A percentile compares a stretch with the other conserved stretches of the same genome.
phyloP scores from a whole-genome alignment of 2,888 invertebrate species.

The Mesoligia furuncula region DNA sequence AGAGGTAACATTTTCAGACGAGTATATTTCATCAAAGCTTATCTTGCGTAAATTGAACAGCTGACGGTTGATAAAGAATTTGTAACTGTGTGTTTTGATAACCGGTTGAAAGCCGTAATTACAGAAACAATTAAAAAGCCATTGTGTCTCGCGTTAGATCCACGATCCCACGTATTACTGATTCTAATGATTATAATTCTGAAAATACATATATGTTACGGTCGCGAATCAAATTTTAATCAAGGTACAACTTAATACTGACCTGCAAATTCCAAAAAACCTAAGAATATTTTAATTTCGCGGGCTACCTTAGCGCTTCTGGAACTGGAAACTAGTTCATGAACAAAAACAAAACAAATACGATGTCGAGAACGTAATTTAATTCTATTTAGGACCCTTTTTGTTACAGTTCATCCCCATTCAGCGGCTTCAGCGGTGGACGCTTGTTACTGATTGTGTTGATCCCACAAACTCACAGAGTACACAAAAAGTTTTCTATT shows the following conservation, averaged over 20 bases:
- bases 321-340: neutral
- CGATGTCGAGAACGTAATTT: conserved; percentile 4
- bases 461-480: conserved; percentile 1
- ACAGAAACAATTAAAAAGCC: no score
- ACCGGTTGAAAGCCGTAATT: no score
- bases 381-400: conserved; percentile 16
- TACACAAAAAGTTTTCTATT: conserved; percentile 19
- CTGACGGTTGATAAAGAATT: conserved; percentile 15
- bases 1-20: conserved; percentile 28
- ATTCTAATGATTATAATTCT: no score
- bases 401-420: conserved; percentile 4
- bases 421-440: no score
- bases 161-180: no score
- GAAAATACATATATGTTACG: no score
- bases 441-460: conserved; percentile 7
- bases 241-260: no score
- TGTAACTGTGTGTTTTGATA: conserved; percentile 9
- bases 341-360: neutral
- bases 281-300: no score
- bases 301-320: no score
- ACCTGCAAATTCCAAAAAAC: no score
- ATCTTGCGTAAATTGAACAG: conserved; percentile 18
- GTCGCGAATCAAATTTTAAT: no score
- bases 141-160: no score
- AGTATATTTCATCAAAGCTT: conserved; percentile 29